These are phyloP conservation scores for Eupeodes latifasciatus DNA, from an alignment of 2,888 invertebrate genomes.

Conservation along the genomic window DNA sequence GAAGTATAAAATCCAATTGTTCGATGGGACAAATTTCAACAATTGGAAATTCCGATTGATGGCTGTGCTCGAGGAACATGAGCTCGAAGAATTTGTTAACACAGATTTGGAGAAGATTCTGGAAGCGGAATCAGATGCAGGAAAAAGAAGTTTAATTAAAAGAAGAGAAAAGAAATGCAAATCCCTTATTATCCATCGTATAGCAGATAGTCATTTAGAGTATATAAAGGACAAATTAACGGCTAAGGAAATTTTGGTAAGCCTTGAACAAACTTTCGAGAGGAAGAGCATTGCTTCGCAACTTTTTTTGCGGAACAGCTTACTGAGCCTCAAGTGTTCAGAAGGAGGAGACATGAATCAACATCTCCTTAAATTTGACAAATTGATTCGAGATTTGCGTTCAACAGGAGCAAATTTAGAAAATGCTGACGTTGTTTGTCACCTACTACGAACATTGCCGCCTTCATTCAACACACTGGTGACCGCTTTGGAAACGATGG, in stretches of 20 bases:
- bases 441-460: too few relatives aligned
- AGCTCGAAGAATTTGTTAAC: too few relatives aligned
- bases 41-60: conserved; percentile 6
- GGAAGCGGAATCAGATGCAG: background rate
- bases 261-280: too few relatives aligned
- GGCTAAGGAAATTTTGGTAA: background rate
- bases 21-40: background rate
- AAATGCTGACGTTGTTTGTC: too few relatives aligned
- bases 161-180: too few relatives aligned
- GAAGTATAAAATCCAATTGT: too few relatives aligned
- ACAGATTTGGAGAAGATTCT: background rate
- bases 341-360: conserved; percentile 1
- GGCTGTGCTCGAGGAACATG: background rate
- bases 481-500: too few relatives aligned
- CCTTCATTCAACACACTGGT: too few relatives aligned
- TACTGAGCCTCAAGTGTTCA: background rate
- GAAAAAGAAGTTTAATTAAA: too few relatives aligned
- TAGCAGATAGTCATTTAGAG: background rate
- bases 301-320: background rate
- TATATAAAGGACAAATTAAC: background rate
- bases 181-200: background rate
- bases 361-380: background rate
- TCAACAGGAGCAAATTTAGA: background rate
- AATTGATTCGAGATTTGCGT: background rate
- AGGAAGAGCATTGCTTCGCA: too few relatives aligned